Evolutionary conservation across 2,797 vertebrate genomes (phyloP), one percentile per base, ranked within the genome.

Genomic region (Hirundo rustica): DNA sequence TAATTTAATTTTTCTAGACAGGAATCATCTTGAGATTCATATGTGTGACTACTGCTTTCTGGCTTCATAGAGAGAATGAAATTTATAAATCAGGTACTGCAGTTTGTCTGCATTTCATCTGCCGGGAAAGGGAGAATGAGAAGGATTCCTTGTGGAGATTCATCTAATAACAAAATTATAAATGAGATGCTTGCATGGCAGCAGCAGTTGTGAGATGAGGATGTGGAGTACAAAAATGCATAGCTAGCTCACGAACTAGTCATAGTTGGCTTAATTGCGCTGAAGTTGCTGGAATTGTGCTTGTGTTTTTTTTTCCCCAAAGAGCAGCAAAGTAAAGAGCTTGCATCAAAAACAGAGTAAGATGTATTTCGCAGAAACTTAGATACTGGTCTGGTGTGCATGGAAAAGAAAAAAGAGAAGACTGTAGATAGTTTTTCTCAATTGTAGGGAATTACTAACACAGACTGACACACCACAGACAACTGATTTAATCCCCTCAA

Each of bases 1-100:
- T 94, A 88, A 97, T 95, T 95, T 85, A 94, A 91, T 96, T 96
- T 92, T 96, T 94, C 66, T 68, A 92, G 93, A 72, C 68, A 94
- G 40, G 78, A 80, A 47, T 71, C 30, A 53, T 58, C 76, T 72
- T 72, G 71, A 90, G 71, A 93, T 66, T 92, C 29, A 21, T 55
- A 17, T 38, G 57, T 61, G 20, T 86, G 70, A 66, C 78, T 86
- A 54, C 66, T 72, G 15, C 27, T 85, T 95, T 70, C 80, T 88
- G 85, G n/a, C 15, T 81, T 51, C 82, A 89, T 12, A 55, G 62
- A 72, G 61, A 87, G 70, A 93, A 74, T 27, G 61, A 89, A 75
- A 92, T 70, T n/a, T 51, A 88, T 66, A 76, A 83, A 88, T 53
- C 55, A 64, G 40, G 50, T 70, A 34, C 44, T 82, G 88, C 54